A percentile compares a stretch with the other conserved stretches of the same genome.
These are phyloP conservation scores for Nephila pilipes DNA, from an alignment of 1,140 invertebrate species.

Conservation along the genomic window DNA sequence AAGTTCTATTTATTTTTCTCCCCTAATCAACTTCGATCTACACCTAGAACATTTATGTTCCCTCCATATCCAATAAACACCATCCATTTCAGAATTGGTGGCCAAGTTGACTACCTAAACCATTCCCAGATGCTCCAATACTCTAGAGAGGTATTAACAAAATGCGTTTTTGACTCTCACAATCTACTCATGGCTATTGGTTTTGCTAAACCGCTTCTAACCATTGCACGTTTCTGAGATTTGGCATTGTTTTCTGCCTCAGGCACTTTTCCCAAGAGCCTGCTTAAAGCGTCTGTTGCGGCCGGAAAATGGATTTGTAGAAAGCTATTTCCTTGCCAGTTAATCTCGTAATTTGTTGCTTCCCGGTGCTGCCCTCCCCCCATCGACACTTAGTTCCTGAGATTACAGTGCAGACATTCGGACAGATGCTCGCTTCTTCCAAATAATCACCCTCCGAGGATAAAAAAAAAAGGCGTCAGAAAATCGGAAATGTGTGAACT, in stretches of 20 bases:
- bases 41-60: conserved; percentile 17
- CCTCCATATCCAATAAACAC: conserved; percentile 61
- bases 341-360: conserved; percentile 76
- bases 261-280: conserved; percentile 41
- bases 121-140: conserved; percentile 24
- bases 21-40: conserved; percentile 31
- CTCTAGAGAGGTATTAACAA: conserved; percentile 70
- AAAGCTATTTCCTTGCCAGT: conserved; percentile 75
- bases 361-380: not conserved
- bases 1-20: conserved; percentile 38
- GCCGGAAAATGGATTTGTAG: conserved; percentile 74
- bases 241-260: conserved; percentile 66
- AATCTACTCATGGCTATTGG: conserved; percentile 73
- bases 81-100: conserved; percentile 61
- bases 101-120: conserved; percentile 49
- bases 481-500: conserved; percentile 1
- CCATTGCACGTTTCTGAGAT: conserved; percentile 63
- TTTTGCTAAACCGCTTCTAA: conserved; percentile 58
- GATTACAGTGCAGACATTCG: conserved; percentile 58
- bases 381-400: conserved; percentile 33
- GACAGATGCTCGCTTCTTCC: conserved; percentile 61
- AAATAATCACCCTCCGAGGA: conserved; percentile 50
- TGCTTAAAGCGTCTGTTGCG: conserved; percentile 68
- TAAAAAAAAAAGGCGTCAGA: not conserved
- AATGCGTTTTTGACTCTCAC: conserved; percentile 70